A percentile compares a stretch with the other conserved stretches of the same genome.
phyloP scores from a whole-genome alignment of 2,113 vertebrate genomes.

The Gasterosteus aculeatus region DNA sequence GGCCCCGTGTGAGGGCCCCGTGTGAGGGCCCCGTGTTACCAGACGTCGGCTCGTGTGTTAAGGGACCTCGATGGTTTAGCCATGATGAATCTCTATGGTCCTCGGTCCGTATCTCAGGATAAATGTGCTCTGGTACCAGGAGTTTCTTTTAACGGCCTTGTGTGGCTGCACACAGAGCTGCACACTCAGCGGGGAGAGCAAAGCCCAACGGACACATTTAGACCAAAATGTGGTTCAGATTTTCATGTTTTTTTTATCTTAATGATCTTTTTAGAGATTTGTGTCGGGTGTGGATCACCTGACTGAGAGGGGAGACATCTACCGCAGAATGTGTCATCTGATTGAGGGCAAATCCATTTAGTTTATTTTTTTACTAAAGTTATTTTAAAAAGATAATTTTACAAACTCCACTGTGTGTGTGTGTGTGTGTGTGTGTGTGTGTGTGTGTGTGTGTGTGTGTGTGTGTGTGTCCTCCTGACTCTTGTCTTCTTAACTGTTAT shows the following conservation, averaged over 20 bases:
- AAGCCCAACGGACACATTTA: conserved; percentile 58
- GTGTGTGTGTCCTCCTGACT: conserved; percentile 9
- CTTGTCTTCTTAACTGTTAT: conserved; percentile 24
- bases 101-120: conserved; percentile 81
- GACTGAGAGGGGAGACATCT: not conserved
- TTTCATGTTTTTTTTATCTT: conserved; percentile 52
- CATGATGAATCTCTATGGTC: conserved; percentile 52
- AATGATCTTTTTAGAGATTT: conserved; percentile 37
- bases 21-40: conserved; percentile 27
- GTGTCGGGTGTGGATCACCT: not conserved
- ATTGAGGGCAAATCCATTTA: not conserved
- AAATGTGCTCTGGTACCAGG: conserved; percentile 74
- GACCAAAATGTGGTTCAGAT: conserved; percentile 44
- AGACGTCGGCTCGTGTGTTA: conserved; percentile 49
- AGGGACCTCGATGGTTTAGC: conserved; percentile 51
- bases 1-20: conserved; percentile 10
- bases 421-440: too few species aligned
- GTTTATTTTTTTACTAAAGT: conserved; percentile 2
- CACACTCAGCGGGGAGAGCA: conserved; percentile 27
- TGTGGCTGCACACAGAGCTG: conserved; percentile 40
- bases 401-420: not conserved
- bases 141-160: conserved; percentile 65
- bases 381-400: conserved; percentile 25
- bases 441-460: too few species aligned
- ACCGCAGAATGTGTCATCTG: conserved; percentile 24